Percentiles rank a stretch among this genome's conserved stretches.
Evolutionary conservation across 2,888 invertebrate species (phyloP).

Genomic region (Trachelus iudaicus): DNA sequence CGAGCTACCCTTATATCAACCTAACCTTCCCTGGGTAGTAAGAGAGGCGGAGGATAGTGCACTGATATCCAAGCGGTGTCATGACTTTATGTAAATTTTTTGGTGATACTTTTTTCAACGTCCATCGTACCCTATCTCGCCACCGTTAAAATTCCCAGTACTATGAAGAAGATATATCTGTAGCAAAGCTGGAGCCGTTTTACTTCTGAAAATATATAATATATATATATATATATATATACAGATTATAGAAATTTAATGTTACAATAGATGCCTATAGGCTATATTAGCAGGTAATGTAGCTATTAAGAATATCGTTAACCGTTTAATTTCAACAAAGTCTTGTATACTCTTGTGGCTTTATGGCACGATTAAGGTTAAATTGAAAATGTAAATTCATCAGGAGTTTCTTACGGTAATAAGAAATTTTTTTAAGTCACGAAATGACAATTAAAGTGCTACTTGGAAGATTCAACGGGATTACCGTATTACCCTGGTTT

Average conservation of each 20-base stretch:
- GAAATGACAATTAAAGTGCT: neutral
- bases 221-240: neutral
- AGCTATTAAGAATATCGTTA: neutral
- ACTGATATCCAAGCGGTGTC: neutral
- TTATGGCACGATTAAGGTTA: neutral
- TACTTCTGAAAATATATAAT: neutral
- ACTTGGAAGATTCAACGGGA: neutral
- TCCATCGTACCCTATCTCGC: neutral
- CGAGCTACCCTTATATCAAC: neutral
- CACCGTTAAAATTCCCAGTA: neutral
- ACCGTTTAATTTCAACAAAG: neutral
- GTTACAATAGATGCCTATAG: neutral
- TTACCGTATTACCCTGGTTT: neutral
- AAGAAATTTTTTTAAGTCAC: neutral
- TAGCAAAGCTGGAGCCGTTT: neutral
- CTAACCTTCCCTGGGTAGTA: neutral
- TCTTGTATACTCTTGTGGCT: neutral
- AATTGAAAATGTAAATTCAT: neutral
- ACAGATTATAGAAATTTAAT: neutral
- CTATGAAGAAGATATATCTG: neutral
- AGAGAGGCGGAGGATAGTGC: neutral
- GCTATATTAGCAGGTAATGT: neutral
- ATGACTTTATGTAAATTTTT: neutral
- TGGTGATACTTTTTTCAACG: neutral
- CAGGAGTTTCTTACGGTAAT: neutral